Base-by-base conservation (phyloP, 1,140 invertebrate genomes). In the Mactra quadrangularis region DNA sequence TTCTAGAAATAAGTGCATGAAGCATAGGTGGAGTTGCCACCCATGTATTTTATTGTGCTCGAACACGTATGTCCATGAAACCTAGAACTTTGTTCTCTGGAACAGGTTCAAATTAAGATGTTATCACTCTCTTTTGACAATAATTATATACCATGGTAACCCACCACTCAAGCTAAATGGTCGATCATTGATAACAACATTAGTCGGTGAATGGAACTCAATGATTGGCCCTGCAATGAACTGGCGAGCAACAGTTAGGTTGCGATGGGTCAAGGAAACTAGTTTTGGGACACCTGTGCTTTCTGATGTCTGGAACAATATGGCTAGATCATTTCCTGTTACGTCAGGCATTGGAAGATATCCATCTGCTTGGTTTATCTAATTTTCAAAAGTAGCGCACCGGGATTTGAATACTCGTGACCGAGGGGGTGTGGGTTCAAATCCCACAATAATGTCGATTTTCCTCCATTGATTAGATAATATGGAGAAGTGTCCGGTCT, bases 131-230 rank as follows among this genome's bases (percentile, higher is more conserved):
- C 29, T 74, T 62, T 11, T 77, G 53, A 9, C 78, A 71, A 9
- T 25, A 7, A 75, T 17, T 13, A 82, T 35, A 25, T 76, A 45
- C 1, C 38, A 27, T 7, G 84, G 84, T 27, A 68, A 77, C 1
- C 84, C 84, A 0, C 84, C 84, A 0, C 66, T 45, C 84, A 78
- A 85, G 25, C 41, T 57, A 45, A 85, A 85, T 4, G 84, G 84
- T 45, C 84, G 29, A 52, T 85, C 84, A n/a, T 82, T 82, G 64
- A 71, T 78, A n/a, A 31, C 35, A 47, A 53, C 27, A 17, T 19
- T 47, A 13, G 35, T 29, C 6, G 0, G 6, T 9, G 31, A 38
- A 3, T 47, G 25, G 9, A 68, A 52, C 13, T 22, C 41, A 27
- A n/a, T n/a, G n/a, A n/a, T 22, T 3, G 4, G 22, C 11, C 15